These are phyloP conservation scores for Calameuta idolon DNA, from an alignment of 2,888 invertebrate genomes.

Conservation along the genomic window DNA sequence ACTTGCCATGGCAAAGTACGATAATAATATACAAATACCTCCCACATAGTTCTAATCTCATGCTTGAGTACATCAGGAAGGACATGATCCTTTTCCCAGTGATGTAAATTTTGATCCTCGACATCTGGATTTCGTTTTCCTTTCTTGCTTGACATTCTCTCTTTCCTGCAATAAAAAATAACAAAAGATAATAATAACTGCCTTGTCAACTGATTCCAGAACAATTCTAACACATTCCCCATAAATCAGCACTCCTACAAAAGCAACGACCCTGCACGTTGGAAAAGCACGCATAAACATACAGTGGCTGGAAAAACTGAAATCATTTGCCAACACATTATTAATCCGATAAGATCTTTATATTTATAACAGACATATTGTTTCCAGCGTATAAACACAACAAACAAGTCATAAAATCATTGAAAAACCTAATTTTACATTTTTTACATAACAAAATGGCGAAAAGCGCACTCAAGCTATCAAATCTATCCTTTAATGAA, in stretches of 20 bases:
- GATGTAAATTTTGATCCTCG: constrained; percentile 60
- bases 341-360: background rate
- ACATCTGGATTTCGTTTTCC: constrained; percentile 64
- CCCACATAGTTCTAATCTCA: constrained; percentile 71
- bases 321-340: background rate
- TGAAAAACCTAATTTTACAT: background rate
- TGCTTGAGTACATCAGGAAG: constrained; percentile 60
- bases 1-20: background rate
- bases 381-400: background rate
- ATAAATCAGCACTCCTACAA: background rate
- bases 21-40: constrained; percentile 52
- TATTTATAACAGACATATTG: background rate
- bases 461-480: background rate
- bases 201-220: background rate
- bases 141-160: constrained; percentile 45
- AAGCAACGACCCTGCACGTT: background rate
- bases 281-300: background rate
- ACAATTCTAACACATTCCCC: background rate
- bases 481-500: background rate
- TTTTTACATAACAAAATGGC: background rate
- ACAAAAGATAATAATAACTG: constrained; percentile 4
- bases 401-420: background rate
- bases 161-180: constrained; percentile 19
- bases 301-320: background rate
- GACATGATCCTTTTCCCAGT: constrained; percentile 68